Evolutionary conservation across 2,888 invertebrate species (phyloP).

Genomic region (Anaspis maculata): DNA sequence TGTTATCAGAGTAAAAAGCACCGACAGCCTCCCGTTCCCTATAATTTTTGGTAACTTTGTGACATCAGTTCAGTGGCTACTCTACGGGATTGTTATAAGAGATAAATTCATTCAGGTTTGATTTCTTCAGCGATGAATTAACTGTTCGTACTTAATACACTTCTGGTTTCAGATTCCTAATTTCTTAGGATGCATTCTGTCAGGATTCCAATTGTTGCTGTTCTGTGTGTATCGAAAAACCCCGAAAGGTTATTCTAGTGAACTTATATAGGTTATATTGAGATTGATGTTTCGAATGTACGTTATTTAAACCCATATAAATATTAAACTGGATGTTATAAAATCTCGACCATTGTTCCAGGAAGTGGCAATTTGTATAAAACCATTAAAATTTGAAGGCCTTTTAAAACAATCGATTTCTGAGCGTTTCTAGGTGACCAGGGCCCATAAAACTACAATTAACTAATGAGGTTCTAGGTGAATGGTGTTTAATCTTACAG

Average conservation of each 20-base stretch:
- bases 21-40: conserved; percentile 81
- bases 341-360: too few species aligned
- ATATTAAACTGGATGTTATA: too few species aligned
- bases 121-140: conserved; percentile 11
- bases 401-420: too few species aligned
- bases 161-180: conserved; percentile 60
- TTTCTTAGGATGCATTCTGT: conserved; percentile 65
- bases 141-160: conserved; percentile 3
- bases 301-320: neutral
- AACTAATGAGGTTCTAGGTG: too few species aligned
- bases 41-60: conserved; percentile 76
- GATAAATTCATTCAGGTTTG: conserved; percentile 76
- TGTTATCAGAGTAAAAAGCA: conserved; percentile 70
- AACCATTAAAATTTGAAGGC: too few species aligned
- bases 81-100: conserved; percentile 70
- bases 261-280: too few species aligned
- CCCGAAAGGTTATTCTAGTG: neutral
- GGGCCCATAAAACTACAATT: too few species aligned
- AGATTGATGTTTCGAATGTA: too few species aligned
- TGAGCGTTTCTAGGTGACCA: too few species aligned
- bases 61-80: conserved; percentile 74
- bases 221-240: conserved; percentile 64
- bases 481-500: too few species aligned
- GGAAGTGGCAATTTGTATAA: too few species aligned
- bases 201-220: conserved; percentile 64